Conservation (phyloP, 2,797 vertebrate species). For the Mus spretus region DNA sequence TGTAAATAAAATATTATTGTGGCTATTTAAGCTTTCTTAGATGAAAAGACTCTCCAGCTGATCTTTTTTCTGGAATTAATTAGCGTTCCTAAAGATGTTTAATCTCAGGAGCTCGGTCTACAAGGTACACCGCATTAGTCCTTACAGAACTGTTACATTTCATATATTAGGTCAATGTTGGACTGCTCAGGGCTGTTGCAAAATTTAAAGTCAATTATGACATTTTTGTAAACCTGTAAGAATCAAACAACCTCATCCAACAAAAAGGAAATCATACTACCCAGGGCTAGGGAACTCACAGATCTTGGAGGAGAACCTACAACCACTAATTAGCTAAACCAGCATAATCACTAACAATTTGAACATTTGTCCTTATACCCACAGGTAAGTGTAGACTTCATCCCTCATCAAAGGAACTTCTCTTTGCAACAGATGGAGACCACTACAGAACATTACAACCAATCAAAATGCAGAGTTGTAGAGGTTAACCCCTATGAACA, state of each 20-base stretch:
- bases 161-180: slow-evolving; percentile 3
- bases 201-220: slow-evolving; percentile 15
- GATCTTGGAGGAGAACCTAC: background rate
- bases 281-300: background rate
- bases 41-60: slow-evolving; percentile 62
- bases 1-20: slow-evolving; percentile 29
- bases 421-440: background rate
- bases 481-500: too few relatives aligned
- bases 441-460: background rate
- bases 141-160: background rate
- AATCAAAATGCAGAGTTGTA: background rate
- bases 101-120: slow-evolving; percentile 58
- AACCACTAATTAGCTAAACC: background rate
- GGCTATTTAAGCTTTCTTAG: slow-evolving; percentile 45
- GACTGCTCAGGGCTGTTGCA: background rate
- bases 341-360: background rate
- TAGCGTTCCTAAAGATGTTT: slow-evolving; percentile 44
- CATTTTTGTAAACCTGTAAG: background rate
- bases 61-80: slow-evolving; percentile 59
- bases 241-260: background rate
- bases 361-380: background rate
- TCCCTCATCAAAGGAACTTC: background rate
- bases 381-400: background rate
- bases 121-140: background rate
- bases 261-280: background rate